Evolutionary conservation across 2,797 vertebrate species (phyloP), one percentile per base, ranked within the genome.

Genomic region (Agapornis canus): DNA sequence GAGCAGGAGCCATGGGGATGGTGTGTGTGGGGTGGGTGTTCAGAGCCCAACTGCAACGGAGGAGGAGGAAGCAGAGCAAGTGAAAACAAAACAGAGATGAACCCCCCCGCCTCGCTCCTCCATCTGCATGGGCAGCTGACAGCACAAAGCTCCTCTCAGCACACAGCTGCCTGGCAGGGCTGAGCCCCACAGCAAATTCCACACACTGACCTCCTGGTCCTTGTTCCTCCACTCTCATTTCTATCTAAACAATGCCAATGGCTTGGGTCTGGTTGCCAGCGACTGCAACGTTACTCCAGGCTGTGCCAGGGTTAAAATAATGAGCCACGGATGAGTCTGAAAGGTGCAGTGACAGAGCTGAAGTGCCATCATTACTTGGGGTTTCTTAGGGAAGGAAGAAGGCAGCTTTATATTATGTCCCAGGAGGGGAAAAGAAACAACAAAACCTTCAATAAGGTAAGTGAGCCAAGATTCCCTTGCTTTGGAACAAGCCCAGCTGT

Each of bases 141-240:
- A 31, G 39, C 87, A 86, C 82, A 83, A 15, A 93, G 75, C 72
- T 86, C 72, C 77, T 71, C 91, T 82, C 42, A 88, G 91, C 82
- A 14, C 66, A 40, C 94, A 97, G 95, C 89, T 95, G 94, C 86
- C 89, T 90, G 92, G 82, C 89, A 93, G 79, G 76, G 63, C 87
- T 63, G 66, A 72, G 51, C 89, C 95, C 89, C 85, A 71, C 54
- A 76, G 82, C 47, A 81, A 80, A 92, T 96, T 93, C 94, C 92
- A 69, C 66, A 51, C 63, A 26, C 49, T 88, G 95, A 90, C 94
- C 95, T 93, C 85, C 65, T 39, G 76, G 91, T 39, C 82, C 91
- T 88, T 81, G 84, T 4, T 92, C 79, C 69, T 75, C 89, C 2
- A 17, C 92, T 81, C 92, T 87, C 40, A 17, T 57, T 94, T 89